A percentile compares a stretch with the other conserved stretches of the same genome.
Evolutionary conservation across 2,888 invertebrate species (phyloP).

Genomic region (Tuta absoluta): DNA sequence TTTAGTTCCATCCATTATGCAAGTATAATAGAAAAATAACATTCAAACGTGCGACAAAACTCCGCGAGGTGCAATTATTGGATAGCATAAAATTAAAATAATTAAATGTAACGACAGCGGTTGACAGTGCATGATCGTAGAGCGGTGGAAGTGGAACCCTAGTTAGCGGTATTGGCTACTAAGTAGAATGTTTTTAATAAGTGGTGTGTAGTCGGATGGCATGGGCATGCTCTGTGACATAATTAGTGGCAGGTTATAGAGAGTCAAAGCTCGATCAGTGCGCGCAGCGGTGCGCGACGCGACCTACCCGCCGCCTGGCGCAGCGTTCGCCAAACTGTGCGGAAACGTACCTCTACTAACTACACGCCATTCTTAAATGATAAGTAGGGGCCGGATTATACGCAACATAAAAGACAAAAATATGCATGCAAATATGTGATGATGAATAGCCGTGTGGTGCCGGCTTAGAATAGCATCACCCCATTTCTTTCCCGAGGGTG

Average conservation of each 20-base stretch:
- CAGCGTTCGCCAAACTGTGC: neutral
- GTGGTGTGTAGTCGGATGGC: conserved; percentile 36
- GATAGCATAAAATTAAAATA: conserved; percentile 49
- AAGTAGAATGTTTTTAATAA: conserved; percentile 35
- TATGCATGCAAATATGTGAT: no score
- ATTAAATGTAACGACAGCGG: conserved; percentile 40
- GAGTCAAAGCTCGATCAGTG: conserved; percentile 35
- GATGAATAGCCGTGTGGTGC: no score
- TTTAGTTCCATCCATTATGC: conserved; percentile 17
- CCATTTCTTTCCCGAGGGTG: no score
- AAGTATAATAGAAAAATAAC: conserved; percentile 25
- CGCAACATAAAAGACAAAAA: no score
- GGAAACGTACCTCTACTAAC: neutral
- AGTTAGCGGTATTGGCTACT: conserved; percentile 29
- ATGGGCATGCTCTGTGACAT: conserved; percentile 41
- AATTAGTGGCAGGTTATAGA: conserved; percentile 43
- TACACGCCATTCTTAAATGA: no score
- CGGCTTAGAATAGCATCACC: no score
- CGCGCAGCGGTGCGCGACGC: conserved; percentile 35
- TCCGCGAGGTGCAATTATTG: conserved; percentile 34
- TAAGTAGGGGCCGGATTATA: no score
- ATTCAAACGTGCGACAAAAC: conserved; percentile 27
- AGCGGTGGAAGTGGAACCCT: conserved; percentile 19
- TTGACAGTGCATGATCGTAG: conserved; percentile 33
- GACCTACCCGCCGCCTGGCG: neutral